phyloP scores from a whole-genome alignment of 30 jellyfish, hydroid and myxozoan species.

The Pelagia noctiluca region DNA sequence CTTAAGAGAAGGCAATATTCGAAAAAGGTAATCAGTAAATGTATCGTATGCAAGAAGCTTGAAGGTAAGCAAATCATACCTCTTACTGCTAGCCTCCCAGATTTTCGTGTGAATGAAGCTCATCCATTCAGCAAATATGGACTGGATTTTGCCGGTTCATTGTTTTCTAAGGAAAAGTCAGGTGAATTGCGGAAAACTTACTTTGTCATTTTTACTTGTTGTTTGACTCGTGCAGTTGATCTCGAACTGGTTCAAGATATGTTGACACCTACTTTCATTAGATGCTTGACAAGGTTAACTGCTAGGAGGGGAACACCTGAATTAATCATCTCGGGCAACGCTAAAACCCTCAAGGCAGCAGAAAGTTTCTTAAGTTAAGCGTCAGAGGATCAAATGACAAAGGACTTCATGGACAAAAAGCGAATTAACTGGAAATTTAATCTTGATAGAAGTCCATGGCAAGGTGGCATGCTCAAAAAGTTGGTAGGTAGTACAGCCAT shows the following conservation, averaged over 20 bases:
- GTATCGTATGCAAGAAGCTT: slow-evolving; percentile 10
- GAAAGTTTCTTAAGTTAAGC: slow-evolving; percentile 2
- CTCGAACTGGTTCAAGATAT: slow-evolving; percentile 47
- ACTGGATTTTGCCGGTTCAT: slow-evolving; percentile 39
- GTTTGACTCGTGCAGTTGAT: slow-evolving; percentile 37
- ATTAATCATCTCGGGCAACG: slow-evolving; percentile 42
- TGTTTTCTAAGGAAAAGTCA: not conserved
- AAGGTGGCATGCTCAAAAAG: slow-evolving; percentile 65
- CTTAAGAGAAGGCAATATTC: slow-evolving; percentile 30
- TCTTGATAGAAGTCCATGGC: slow-evolving; percentile 63
- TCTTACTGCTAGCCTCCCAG: not conserved
- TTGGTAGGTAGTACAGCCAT: slow-evolving; percentile 34
- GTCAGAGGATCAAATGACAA: not conserved
- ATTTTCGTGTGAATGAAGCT: not conserved
- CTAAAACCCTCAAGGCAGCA: slow-evolving; percentile 53
- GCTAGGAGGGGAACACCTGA: slow-evolving; percentile 53
- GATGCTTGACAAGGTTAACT: not conserved
- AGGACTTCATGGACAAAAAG: not conserved
- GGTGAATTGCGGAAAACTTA: slow-evolving; percentile 14
- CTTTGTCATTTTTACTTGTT: slow-evolving; percentile 41
- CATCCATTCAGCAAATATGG: slow-evolving; percentile 31
- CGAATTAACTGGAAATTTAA: slow-evolving; percentile 54
- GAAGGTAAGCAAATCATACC: slow-evolving; percentile 23
- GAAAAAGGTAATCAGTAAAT: not conserved
- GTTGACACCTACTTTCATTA: slow-evolving; percentile 8